Evolutionary conservation across 2,113 vertebrate genomes (phyloP), one percentile per base, ranked within the genome.

Genomic region (Odontesthes bonariensis): DNA sequence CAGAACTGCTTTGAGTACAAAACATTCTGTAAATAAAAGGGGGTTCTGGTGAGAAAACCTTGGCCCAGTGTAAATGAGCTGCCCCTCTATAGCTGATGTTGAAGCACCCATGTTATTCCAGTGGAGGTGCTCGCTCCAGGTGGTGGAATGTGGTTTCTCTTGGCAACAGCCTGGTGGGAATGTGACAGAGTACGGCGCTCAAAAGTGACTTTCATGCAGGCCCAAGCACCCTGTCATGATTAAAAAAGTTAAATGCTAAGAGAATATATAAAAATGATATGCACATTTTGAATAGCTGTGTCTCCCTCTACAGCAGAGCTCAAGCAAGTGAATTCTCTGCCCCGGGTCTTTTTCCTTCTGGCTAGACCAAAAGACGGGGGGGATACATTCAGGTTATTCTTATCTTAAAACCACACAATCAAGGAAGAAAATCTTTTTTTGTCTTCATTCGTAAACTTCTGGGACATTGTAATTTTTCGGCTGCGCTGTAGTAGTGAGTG

Each of bases 331-430:
- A 89, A 80, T 81, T 54, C 79, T 61, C 40, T 33, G 67, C 76
- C 76, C 47, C 42, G 27, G 87, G 75, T 83, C 35, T 61, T 79
- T 68, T 76, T 88, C 79, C 17, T 69, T 66, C 65, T 69, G 51
- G 73, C 42, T 75, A 69, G 68, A 76, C 71, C 63, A 33, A 72
- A 77, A 72, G 53, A 56, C 54, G 6, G 22, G 22, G 27, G 23
- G 31, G 22, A 71, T 67, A 57, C 68, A 73, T 81, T 85, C n/a
- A 73, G 46, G 31, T 81, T 85, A 82, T 86, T 81, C 75, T 80
- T 63, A 49, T 61, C 79, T 87, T 89, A 89, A 88, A 89, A 85
- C 66, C 33, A 69, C 53, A 31, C 82, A 86, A 86, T 87, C 75
- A 89, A 62, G 52, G 38, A 13, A 31, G 19, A 42, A 35, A 72